These are phyloP conservation scores for Phoxinus dragarum DNA, from an alignment of 2,797 vertebrate genomes.

Conservation along the genomic window DNA sequence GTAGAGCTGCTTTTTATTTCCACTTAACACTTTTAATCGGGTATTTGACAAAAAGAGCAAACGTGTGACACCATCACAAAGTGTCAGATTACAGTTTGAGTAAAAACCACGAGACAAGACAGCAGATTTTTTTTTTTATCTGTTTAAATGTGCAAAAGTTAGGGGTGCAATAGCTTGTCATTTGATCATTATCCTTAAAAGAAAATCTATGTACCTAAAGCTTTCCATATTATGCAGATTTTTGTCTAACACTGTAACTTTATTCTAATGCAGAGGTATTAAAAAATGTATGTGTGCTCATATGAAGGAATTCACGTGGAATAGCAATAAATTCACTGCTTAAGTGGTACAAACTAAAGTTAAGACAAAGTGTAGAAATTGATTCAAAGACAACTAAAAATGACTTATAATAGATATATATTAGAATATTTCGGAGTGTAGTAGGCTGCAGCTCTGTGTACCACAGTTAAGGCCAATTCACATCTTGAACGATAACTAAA, in stretches of 20 bases:
- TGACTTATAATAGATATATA: background rate
- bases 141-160: background rate
- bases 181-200: background rate
- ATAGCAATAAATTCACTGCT: background rate
- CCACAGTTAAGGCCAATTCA: background rate
- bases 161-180: background rate
- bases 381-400: background rate
- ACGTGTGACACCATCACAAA: slow-evolving; percentile 77
- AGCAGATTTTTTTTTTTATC: background rate
- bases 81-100: slow-evolving; percentile 76
- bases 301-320: background rate
- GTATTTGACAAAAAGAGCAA: slow-evolving; percentile 76
- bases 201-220: background rate
- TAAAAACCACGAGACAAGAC: background rate
- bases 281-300: background rate
- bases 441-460: background rate
- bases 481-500: background rate
- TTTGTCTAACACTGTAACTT: background rate
- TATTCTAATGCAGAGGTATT: background rate
- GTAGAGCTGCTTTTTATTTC: slow-evolving; percentile 63
- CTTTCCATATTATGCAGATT: background rate
- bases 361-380: background rate
- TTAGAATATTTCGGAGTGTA: no score
- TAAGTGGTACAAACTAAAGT: background rate
- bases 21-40: slow-evolving; percentile 79